Evolutionary conservation across 2,797 vertebrate genomes (phyloP).

Genomic region (Lophotriccus pileatus): DNA sequence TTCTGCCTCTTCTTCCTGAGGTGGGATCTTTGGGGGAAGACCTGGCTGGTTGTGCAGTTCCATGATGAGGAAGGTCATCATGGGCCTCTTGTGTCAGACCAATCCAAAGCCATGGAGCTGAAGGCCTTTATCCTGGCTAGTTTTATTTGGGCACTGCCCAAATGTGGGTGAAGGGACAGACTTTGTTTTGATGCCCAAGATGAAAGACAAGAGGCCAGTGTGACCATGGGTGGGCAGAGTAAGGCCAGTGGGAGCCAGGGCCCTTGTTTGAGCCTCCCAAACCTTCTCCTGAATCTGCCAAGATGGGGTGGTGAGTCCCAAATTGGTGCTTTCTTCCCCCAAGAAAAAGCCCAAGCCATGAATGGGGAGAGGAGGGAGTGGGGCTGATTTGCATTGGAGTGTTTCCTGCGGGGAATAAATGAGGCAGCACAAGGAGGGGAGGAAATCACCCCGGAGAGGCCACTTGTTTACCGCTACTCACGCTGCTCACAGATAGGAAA

Average conservation of each 20-base stretch:
- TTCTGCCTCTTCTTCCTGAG: neutral
- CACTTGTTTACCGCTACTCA: neutral
- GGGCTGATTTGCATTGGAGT: rapidly evolving
- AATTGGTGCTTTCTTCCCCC: rapidly evolving
- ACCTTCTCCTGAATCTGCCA: neutral
- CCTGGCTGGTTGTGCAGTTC: rapidly evolving
- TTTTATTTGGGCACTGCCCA: neutral
- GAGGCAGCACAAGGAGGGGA: neutral
- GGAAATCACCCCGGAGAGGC: neutral
- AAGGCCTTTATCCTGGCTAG: neutral
- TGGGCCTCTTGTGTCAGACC: neutral
- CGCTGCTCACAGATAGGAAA: neutral
- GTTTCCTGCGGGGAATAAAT: neutral
- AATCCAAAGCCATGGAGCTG: rapidly evolving
- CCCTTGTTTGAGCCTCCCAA: neutral
- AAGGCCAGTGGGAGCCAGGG: neutral
- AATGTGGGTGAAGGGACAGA: rapidly evolving
- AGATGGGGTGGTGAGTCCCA: rapidly evolving
- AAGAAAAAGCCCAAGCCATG: neutral
- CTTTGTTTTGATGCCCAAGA: neutral
- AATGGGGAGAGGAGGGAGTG: neutral
- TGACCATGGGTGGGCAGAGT: neutral
- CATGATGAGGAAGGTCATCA: rapidly evolving
- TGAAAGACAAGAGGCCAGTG: rapidly evolving
- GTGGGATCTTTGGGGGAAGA: neutral